These are phyloP conservation scores for Subacronicta megacephala DNA, from an alignment of 2,888 invertebrate genomes.

Conservation along the genomic window DNA sequence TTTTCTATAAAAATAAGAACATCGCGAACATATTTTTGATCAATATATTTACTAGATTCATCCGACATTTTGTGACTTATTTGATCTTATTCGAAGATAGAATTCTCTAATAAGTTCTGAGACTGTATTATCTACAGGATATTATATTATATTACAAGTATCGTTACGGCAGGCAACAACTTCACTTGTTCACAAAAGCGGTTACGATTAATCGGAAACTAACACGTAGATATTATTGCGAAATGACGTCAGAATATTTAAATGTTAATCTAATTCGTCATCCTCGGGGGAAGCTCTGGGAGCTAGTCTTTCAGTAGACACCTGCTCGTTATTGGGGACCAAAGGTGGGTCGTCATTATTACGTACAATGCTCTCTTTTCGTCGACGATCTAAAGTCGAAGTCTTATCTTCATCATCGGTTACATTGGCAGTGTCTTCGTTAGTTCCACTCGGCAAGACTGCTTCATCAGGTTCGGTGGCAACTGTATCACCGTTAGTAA, in stretches of 20 bases:
- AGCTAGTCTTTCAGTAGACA: slow-evolving; percentile 58
- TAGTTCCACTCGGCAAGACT: slow-evolving; percentile 59
- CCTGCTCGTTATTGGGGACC: slow-evolving; percentile 40
- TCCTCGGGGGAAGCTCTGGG: slow-evolving; percentile 77
- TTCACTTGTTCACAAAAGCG: slow-evolving; percentile 71
- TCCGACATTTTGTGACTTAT: slow-evolving; percentile 62
- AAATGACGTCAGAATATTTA: slow-evolving; percentile 63
- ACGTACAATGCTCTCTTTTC: slow-evolving; percentile 60
- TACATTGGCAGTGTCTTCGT: slow-evolving; percentile 50
- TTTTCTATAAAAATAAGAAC: slow-evolving; percentile 62
- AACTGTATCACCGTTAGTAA: slow-evolving; percentile 62
- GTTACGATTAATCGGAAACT: slow-evolving; percentile 66
- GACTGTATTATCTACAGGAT: slow-evolving; percentile 48
- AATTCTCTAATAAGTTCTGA: slow-evolving; percentile 51
- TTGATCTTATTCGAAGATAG: slow-evolving; percentile 54
- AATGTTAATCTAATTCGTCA: slow-evolving; percentile 79
- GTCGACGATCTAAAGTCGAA: slow-evolving; percentile 81
- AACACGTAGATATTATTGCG: slow-evolving; percentile 63
- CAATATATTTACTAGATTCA: slow-evolving; percentile 56
- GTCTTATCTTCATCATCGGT: slow-evolving; percentile 62
- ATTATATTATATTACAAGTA: slow-evolving; percentile 55
- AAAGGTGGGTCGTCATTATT: slow-evolving; percentile 66
- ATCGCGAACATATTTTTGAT: slow-evolving; percentile 59
- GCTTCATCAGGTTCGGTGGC: slow-evolving; percentile 51
- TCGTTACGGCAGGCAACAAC: slow-evolving; percentile 59